Base-by-base conservation (phyloP, 2,888 invertebrate genomes). In the Sarcophaga caerulescens region DNA sequence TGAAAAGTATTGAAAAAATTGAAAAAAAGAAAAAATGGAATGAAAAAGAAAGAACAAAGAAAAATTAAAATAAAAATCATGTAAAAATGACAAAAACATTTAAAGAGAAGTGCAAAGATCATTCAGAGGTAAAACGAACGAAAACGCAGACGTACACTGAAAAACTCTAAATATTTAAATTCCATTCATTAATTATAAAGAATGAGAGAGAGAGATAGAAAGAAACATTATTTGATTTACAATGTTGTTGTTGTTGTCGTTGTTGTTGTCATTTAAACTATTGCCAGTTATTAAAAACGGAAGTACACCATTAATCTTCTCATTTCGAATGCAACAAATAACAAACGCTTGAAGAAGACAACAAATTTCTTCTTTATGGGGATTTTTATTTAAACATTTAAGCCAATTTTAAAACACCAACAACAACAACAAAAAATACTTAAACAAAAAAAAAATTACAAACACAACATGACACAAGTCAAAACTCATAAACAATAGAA, bases 291-390 rank as follows among this genome's bases (percentile, higher is more conserved):
- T 70, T 65, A 75, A 57, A 81, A 84, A 79, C 86, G 86, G 86
- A 86, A 84, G 86, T 86, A 52, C 62, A 69, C 65, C 84, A 86
- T 86, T 86, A 86, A 86, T 86, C 84, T 85, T 86, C 65, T 35
- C 35, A 35, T 59, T 17, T 44, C 65, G 17, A 52, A 35, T 60
- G 60, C 25, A 45, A 59, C 19, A n/a, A 52, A 47, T 70, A 57
- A 66, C 59, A 62, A 68, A 21, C 10, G 35, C 35, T 35, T 35
- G 35, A 1, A 35, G 35, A 35, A 10, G 8, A 35, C 8, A 35
- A 62, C 78, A 85, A 47, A 63, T 75, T 63, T 77, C 71, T 77
- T 76, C 81, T 81, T 68, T 60, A 25, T 6, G 12, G 12, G 5
- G n/a, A 44, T 70, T 69, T 21, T 60, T 23, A 52, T 79, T 21